A percentile compares a stretch with the other conserved stretches of the same genome.
These are phyloP conservation scores for Heliconius sara DNA, from an alignment of 2,888 invertebrate species.

Conservation along the genomic window DNA sequence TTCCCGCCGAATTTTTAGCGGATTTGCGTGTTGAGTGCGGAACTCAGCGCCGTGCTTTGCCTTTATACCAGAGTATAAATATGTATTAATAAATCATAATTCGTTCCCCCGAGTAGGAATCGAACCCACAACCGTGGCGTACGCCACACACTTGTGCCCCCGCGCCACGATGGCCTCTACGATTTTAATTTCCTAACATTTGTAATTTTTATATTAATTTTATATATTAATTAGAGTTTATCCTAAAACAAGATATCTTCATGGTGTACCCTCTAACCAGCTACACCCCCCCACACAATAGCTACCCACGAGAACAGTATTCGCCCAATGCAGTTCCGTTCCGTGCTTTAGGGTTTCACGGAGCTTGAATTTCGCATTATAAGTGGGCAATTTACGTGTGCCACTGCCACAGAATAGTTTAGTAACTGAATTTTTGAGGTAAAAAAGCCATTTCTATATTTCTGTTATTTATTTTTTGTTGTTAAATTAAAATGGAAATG, in stretches of 20 bases:
- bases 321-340: slow-evolving; percentile 40
- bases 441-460: slow-evolving; percentile 38
- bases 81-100: too few relatives aligned
- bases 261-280: not conserved
- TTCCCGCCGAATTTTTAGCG: too few relatives aligned
- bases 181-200: too few relatives aligned
- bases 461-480: slow-evolving; percentile 12
- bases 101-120: too few relatives aligned
- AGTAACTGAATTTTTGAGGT: slow-evolving; percentile 43
- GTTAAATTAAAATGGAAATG: slow-evolving; percentile 13
- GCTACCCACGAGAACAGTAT: slow-evolving; percentile 26
- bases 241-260: not conserved
- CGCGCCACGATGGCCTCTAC: too few relatives aligned
- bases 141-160: too few relatives aligned
- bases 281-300: slow-evolving; percentile 23
- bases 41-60: too few relatives aligned
- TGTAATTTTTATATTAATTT: not conserved
- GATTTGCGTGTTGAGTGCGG: too few relatives aligned
- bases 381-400: slow-evolving; percentile 47
- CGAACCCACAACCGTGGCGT: too few relatives aligned
- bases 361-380: slow-evolving; percentile 48
- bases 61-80: too few relatives aligned
- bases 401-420: slow-evolving; percentile 44
- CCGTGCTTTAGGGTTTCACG: slow-evolving; percentile 41
- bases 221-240: not conserved